These are phyloP conservation scores for Norana najaformis DNA, from an alignment of 2,888 invertebrate genomes.

Conservation along the genomic window DNA sequence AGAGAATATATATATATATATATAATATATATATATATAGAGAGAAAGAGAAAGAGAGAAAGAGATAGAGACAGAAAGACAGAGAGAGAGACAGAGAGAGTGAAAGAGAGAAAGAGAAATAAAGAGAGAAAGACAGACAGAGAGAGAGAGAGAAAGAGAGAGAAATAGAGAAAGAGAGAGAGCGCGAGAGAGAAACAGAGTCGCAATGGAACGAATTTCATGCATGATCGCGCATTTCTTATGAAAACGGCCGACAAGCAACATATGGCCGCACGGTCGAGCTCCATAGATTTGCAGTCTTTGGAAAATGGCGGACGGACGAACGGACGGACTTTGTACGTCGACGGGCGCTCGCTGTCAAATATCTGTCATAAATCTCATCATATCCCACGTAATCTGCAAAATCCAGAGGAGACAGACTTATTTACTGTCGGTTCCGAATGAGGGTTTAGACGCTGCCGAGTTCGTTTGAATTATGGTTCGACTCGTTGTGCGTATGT, in stretches of 20 bases:
- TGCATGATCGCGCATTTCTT: not conserved
- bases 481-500: not conserved
- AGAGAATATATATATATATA: too few species aligned
- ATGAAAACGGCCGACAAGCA: not conserved
- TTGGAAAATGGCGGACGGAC: not conserved
- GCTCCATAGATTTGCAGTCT: not conserved
- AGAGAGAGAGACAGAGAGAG: not conserved
- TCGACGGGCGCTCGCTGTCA: not conserved
- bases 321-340: not conserved
- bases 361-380: conserved; percentile 13
- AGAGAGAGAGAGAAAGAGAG: not conserved
- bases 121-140: not conserved
- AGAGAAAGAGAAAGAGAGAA: too few species aligned
- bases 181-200: not conserved
- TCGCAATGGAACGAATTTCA: not conserved
- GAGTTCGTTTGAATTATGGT: not conserved
- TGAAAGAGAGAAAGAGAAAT: not conserved
- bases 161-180: not conserved
- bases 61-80: not conserved
- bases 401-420: conserved; percentile 13
- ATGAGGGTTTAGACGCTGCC: not conserved
- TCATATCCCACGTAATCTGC: conserved; percentile 7
- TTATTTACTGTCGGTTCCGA: not conserved
- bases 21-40: too few species aligned
- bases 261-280: not conserved